Percentiles rank a stretch among this genome's conserved stretches.
Evolutionary conservation across 2,888 invertebrate species (phyloP).

Genomic region (Eueremaeus valkanovi): DNA sequence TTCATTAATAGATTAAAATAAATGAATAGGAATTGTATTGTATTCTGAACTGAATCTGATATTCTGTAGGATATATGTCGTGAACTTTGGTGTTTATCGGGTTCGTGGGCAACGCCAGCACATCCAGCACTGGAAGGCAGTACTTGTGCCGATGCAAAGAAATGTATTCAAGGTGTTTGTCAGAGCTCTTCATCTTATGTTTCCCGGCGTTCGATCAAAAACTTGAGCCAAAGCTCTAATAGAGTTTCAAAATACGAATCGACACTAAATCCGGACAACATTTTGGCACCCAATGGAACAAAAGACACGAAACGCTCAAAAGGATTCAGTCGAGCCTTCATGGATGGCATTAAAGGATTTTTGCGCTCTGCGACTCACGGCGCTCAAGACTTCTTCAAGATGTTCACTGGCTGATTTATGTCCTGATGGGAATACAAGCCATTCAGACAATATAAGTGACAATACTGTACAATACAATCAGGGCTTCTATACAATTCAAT

Average conservation of each 20-base stretch:
- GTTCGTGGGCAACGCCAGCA: conserved; percentile 51
- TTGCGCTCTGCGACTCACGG: conserved; percentile 16
- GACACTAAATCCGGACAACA: not conserved
- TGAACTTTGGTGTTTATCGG: conserved; percentile 52
- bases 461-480: too few relatives aligned
- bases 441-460: too few relatives aligned
- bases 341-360: conserved; percentile 29
- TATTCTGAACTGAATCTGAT: not conserved
- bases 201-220: not conserved
- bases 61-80: conserved; percentile 51
- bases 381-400: conserved; percentile 34
- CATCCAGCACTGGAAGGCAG: conserved; percentile 54
- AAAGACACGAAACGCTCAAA: not conserved
- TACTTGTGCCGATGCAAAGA: conserved; percentile 48
- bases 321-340: not conserved
- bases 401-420: conserved; percentile 1
- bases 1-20: too few relatives aligned
- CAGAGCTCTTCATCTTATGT: conserved; percentile 10
- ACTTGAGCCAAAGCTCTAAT: not conserved
- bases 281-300: not conserved
- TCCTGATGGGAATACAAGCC: not conserved
- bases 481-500: too few relatives aligned
- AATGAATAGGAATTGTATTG: too few relatives aligned
- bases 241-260: not conserved
- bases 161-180: conserved; percentile 42